Conservation (phyloP, 2,888 invertebrate species). For the Andrena bucephala region DNA sequence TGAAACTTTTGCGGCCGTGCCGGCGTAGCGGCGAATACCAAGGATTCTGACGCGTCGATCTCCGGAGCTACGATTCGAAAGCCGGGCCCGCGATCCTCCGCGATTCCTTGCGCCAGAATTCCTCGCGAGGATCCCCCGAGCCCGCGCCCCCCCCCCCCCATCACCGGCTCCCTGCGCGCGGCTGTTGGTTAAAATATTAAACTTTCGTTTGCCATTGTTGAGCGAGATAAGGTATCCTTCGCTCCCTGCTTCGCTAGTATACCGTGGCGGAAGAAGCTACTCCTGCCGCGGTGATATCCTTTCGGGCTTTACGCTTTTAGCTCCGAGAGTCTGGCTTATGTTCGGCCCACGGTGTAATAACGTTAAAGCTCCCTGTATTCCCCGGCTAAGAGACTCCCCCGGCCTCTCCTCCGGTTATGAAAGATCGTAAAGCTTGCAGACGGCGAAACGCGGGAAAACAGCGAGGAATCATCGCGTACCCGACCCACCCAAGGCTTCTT, state of each 20-base stretch:
- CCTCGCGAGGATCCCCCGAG: constrained; percentile 39
- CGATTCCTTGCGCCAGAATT: constrained; percentile 13
- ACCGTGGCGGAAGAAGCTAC: constrained; percentile 10
- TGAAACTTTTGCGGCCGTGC: constrained; percentile 71
- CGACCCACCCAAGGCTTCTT: background rate
- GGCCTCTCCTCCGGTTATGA: constrained; percentile 28
- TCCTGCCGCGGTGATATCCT: constrained; percentile 19
- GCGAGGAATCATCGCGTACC: background rate
- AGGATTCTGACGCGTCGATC: constrained; percentile 44
- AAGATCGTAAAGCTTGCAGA: constrained; percentile 44
- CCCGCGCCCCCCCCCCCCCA: background rate
- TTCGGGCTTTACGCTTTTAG: constrained; percentile 26
- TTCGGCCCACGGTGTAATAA: constrained; percentile 42
- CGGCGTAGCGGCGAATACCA: constrained; percentile 52
- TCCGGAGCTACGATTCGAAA: constrained; percentile 17
- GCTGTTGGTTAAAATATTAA: constrained; percentile 2
- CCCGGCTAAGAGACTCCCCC: background rate
- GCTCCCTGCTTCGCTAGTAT: background rate
- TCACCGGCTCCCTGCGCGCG: background rate
- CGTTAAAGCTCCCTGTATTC: constrained; percentile 37
- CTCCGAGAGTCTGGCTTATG: constrained; percentile 14
- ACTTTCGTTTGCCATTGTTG: background rate
- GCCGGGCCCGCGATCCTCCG: background rate
- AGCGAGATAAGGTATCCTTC: background rate
- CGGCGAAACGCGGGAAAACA: constrained; percentile 23